These are phyloP conservation scores for Lucilia cuprina DNA, from an alignment of 1,140 invertebrate genomes.

Conservation along the genomic window DNA sequence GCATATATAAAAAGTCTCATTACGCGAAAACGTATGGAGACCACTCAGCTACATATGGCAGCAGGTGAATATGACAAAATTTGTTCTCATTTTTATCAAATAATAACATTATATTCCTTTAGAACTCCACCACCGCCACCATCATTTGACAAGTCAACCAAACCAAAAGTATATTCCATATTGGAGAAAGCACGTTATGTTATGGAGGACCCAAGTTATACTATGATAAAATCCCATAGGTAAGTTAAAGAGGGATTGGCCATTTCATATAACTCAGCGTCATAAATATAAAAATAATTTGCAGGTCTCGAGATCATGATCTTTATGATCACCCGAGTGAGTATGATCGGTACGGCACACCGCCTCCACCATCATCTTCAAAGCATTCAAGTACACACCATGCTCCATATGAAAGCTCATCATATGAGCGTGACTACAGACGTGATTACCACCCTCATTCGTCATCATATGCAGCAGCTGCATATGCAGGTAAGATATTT, in stretches of 20 bases:
- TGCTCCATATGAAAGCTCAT: conserved; percentile 54
- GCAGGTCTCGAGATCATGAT: conserved; percentile 56
- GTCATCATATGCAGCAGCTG: conserved; percentile 57
- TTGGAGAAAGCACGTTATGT: conserved; percentile 79
- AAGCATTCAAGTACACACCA: conserved; percentile 55
- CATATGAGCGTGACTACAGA: conserved; percentile 58
- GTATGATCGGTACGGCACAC: conserved; percentile 57
- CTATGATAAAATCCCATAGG: conserved; percentile 59
- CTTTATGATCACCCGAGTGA: conserved; percentile 57
- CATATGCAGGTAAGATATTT: conserved; percentile 58
- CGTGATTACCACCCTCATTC: conserved; percentile 60
- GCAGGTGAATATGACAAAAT: conserved; percentile 44
- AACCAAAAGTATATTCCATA: conserved; percentile 81
- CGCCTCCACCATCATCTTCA: conserved; percentile 52
- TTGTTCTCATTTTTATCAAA: not conserved
- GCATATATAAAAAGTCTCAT: conserved; percentile 58
- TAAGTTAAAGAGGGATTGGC: not conserved
- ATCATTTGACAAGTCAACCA: conserved; percentile 61
- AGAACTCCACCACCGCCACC: conserved; percentile 57
- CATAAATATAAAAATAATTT: not conserved
- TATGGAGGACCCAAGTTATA: conserved; percentile 76
- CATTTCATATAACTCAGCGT: no score
- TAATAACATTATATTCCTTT: not conserved
- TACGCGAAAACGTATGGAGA: conserved; percentile 58
- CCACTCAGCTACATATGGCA: conserved; percentile 51